Evolutionary conservation across 2,888 invertebrate genomes (phyloP).

Genomic region (Incurvaria masculella): DNA sequence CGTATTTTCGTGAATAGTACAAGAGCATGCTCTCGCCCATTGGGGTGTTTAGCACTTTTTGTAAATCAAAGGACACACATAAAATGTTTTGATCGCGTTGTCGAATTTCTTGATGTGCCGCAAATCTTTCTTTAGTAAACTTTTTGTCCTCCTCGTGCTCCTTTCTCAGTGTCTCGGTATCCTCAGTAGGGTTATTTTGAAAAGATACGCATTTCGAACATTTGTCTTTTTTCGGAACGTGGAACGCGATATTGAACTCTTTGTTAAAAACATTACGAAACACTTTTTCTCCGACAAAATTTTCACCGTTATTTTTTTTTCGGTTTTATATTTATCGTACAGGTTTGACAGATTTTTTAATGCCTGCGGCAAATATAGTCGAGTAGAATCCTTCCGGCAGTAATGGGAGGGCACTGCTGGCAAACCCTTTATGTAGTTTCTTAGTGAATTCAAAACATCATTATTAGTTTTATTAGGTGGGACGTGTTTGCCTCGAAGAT

Average conservation of each 20-base stretch:
- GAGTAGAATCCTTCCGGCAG: constrained; percentile 1
- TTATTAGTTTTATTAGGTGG: neutral
- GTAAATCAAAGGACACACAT: neutral
- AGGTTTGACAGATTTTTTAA: constrained; percentile 3
- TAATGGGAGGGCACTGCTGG: constrained; percentile 2
- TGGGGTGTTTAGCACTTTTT: constrained; percentile 1
- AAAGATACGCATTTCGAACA: neutral
- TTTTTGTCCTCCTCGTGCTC: neutral
- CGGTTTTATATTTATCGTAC: neutral
- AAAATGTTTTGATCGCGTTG: neutral
- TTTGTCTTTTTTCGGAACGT: constrained; percentile 4
- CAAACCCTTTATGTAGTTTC: neutral
- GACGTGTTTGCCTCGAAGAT: neutral
- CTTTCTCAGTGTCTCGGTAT: too few relatives aligned
- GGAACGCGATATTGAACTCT: constrained; percentile 1
- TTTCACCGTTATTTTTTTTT: neutral
- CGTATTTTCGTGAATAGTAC: constrained; percentile 2
- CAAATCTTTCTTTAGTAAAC: neutral
- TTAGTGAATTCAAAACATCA: neutral
- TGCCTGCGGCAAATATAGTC: neutral
- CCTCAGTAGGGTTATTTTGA: too few relatives aligned
- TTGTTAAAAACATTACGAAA: neutral
- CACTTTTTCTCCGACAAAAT: neutral
- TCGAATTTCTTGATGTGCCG: neutral
- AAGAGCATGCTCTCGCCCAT: constrained; percentile 1